Base-by-base conservation (phyloP, 2,888 invertebrate genomes). In the Spicauda simplicius region DNA sequence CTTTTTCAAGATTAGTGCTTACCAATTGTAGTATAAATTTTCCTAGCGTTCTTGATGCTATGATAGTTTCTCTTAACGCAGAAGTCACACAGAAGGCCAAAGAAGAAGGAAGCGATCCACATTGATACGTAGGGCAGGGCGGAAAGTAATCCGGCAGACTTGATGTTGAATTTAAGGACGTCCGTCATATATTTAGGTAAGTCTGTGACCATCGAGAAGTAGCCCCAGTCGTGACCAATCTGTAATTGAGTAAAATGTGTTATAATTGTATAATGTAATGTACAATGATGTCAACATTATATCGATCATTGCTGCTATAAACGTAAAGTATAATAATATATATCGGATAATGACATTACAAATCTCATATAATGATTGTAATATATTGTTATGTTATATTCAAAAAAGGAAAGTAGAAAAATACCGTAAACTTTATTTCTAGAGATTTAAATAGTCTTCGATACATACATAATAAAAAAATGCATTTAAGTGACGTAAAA, bases 191-290 rank as follows among this genome's bases (percentile, higher is more conserved):
- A 96, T 73, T 95, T 95, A 0, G 96, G 96, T 16, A 96, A 87
- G 80, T 96, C 96, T 0, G 95, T 95, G 52, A 96, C 94, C 94
- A 96, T 95, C 0, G 95, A 95, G 80, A 95, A 96, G 83, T 96
- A 95, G 1, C 96, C 95, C 94, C 95, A 96, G 78, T 96, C 95
- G 82, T 96, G 96, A 20, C 95, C 95, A 56, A 95, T 92, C 92
- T 93, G 79, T 11, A 69, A 71, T 63, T 12, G 50, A 14, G 0
- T 41, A 41, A 41, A 41, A 14, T 25, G 25, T 25, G 5, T 4
- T 25, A 25, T 25, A 25, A n/a, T n/a, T n/a, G n/a, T 25, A 25
- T 25, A 5, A 25, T 5, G 5, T 25, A 25, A 25, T 25, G 25
- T 25, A 25, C 25, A 25, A 4, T 25, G 25, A 25, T 25, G 5